Evolutionary conservation across 92 coral and sea anemone genomes (phyloP), one percentile per base, ranked within the genome.

Genomic region (Siderastrea siderea): DNA sequence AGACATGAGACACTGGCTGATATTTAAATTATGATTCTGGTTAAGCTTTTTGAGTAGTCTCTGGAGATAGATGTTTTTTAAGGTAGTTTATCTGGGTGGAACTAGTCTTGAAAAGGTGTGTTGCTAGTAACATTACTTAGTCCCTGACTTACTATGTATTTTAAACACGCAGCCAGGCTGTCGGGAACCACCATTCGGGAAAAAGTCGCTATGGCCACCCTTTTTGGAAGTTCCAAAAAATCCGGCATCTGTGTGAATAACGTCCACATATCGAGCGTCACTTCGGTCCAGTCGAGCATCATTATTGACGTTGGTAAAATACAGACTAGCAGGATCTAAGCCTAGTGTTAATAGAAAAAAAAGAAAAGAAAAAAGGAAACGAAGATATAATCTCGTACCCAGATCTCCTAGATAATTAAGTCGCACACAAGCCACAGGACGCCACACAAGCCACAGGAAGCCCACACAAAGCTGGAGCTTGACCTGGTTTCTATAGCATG

Each of bases 191-290:
- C 96, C 98, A 71, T 95, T 95, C 11, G 96, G 95, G 48, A 83
- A 95, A 80, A 95, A 95, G 62, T 95, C 98, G 49, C 77, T 73
- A 62, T 95, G 92, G n/a, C 98, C 96, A 47, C 87, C 64, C 4
- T 49, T 3, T 3, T 74, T 62, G 10, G 6, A 4, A 10, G 88
- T 71, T 38, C 94, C 96, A n/a, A 64, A n/a, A 5, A 74, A 1
- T 9, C 71, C 59, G 7, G 74, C 79, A 70, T 88, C 91, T 2
- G 96, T 93, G 49, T 93, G 96, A 17, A 93, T 93, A 78, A 84
- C 92, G 79, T 93, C 96, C 55, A 93, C 96, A 63, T 83, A 93
- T 6, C 7, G 46, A 19, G 96, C 94, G 73, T 93, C 96, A 74
- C 66, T 71, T 51, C 77, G 88, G 46, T 93, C 94, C 82, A 93